Percentiles rank a stretch among this genome's conserved stretches.
Conservation (phyloP, 1,140 invertebrate species). For the Conus betulinus region DNA sequence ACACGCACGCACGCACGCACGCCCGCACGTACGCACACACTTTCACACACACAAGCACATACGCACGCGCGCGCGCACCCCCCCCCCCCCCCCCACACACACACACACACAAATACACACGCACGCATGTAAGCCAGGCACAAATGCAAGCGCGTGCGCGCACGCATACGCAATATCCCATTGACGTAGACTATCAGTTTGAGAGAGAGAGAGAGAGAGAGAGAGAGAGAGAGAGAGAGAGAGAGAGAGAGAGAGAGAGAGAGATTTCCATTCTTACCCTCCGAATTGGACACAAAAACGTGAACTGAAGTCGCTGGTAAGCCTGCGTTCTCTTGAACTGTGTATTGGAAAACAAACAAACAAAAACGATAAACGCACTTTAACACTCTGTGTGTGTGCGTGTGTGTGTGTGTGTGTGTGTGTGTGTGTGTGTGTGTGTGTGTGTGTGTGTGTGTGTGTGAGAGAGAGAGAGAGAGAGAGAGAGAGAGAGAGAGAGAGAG, state of each 20-base stretch:
- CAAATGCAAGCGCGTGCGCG: too few species aligned
- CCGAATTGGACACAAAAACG: not conserved
- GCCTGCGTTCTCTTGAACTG: not conserved
- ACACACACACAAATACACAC: not conserved
- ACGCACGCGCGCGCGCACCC: too few species aligned
- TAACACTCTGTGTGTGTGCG: too few species aligned
- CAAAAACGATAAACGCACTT: not conserved
- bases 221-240: not conserved
- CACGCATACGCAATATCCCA: too few species aligned
- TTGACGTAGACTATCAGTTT: too few species aligned
- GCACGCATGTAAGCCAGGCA: not conserved
- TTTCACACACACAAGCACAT: too few species aligned
- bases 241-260: not conserved
- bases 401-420: too few species aligned
- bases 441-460: too few species aligned
- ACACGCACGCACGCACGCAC: conserved; percentile 29
- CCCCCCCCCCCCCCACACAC: not conserved
- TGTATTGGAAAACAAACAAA: not conserved
- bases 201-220: too few species aligned
- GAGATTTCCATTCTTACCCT: not conserved
- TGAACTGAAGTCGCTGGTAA: not conserved
- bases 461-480: too few species aligned
- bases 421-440: too few species aligned
- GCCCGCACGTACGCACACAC: not conserved
- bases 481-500: too few species aligned